Base-by-base conservation (phyloP, 1,140 invertebrate genomes). In the Temnothorax longispinosus region DNA sequence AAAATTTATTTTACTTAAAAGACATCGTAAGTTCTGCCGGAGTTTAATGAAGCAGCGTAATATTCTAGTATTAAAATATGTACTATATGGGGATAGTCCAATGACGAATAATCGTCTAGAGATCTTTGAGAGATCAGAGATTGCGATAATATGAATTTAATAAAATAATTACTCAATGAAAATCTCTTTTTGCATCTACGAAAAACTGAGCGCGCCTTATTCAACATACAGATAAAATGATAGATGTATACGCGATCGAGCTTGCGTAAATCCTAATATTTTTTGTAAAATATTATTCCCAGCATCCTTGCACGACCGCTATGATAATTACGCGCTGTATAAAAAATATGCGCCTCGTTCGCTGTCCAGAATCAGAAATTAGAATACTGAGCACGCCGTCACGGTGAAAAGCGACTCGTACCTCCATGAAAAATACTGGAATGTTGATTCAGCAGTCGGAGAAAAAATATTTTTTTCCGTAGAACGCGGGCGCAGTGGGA, bases 391-490 rank as follows among this genome's bases (percentile, higher is more conserved):
- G 80, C 80, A 82, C 67, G 67, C 67, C 80, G 52, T 82, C 54
- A 74, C 80, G 80, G 69, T 84, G 80, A 84, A 84, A 74, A 84
- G 80, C 80, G 80, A 84, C 80, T 84, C 52, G 80, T 84, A 84
- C 80, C 67, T 84, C 80, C 56, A 84, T 84, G 69, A 60, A 84
- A 84, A 84, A 84, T 84, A 84, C 80, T 84, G 80, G 80, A 84
- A 74, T 74, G 80, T 84, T 84, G 80, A 84, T 84, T 84, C 80
- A 84, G 72, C 69, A 71, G 80, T 72, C 67, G 69, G 64, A 84
- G 80, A 84, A 84, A 84, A 84, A 84, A 84, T 84, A 84, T 84
- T 84, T 84, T 84, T 84, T 84, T 75, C 69, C 80, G 27, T 74
- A 74, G 80, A 75, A 84, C 80, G 69, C 72, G 72, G 65, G 52